Conservation (phyloP, 2,113 vertebrate genomes). For the Falco punctatus region DNA sequence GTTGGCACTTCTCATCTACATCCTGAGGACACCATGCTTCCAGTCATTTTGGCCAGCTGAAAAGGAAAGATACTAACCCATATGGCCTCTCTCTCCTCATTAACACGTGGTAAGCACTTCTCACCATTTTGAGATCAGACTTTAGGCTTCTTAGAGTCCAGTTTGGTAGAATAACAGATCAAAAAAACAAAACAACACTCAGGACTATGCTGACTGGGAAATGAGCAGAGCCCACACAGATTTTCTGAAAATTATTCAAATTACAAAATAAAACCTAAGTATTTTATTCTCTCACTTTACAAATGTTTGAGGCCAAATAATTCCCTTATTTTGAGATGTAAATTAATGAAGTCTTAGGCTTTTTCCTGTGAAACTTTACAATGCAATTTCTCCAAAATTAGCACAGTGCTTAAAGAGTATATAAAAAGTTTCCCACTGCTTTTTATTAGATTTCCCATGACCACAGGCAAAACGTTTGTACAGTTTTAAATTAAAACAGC, state of each 20-base stretch:
- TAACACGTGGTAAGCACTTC: background rate
- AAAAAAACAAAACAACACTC: slow-evolving; percentile 19
- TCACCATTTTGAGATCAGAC: background rate
- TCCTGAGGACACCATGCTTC: background rate
- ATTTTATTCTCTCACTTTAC: background rate
- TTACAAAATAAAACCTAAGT: background rate
- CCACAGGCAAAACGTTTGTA: background rate
- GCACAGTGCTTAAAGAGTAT: background rate
- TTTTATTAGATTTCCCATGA: background rate
- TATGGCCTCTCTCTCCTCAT: background rate
- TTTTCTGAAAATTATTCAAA: background rate
- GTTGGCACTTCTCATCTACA: background rate
- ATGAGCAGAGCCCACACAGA: background rate
- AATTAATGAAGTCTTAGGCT: background rate
- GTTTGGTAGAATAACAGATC: background rate
- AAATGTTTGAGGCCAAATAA: background rate
- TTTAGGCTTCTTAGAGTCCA: slow-evolving; percentile 12
- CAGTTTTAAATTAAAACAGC: slow-evolving; percentile 10
- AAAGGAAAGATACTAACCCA: background rate
- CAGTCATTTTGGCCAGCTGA: background rate
- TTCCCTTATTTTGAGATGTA: background rate
- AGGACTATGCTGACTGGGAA: background rate
- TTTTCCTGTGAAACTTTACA: background rate
- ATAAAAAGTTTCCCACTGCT: background rate
- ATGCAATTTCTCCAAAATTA: background rate